Percentiles rank a stretch among this genome's conserved stretches.
These are phyloP conservation scores for Cenopis cana DNA, from an alignment of 2,888 invertebrate species.

Conservation along the genomic window DNA sequence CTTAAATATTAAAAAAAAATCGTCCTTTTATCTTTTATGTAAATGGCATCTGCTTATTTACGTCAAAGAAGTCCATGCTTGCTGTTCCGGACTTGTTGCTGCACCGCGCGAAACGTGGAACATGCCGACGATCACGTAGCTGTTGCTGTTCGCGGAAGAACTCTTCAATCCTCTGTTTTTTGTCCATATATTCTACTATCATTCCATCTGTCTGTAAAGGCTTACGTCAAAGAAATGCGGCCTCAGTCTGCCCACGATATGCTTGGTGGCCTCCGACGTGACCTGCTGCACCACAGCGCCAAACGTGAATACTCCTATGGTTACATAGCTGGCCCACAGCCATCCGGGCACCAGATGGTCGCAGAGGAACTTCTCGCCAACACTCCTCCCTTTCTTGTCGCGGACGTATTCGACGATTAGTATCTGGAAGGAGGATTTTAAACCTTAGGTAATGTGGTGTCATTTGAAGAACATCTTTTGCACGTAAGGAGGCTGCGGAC, in stretches of 20 bases:
- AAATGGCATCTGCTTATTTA: too few relatives aligned
- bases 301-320: constrained; percentile 90
- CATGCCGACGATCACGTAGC: too few relatives aligned
- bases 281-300: constrained; percentile 91
- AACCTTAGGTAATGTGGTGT: not conserved
- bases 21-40: too few relatives aligned
- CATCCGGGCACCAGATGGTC: constrained; percentile 85
- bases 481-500: too few relatives aligned
- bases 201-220: not conserved
- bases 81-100: too few relatives aligned
- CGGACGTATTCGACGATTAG: constrained; percentile 64
- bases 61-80: too few relatives aligned
- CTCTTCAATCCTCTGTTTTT: too few relatives aligned
- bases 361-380: constrained; percentile 67
- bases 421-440: constrained; percentile 57
- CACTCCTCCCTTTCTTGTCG: constrained; percentile 66
- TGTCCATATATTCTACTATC: too few relatives aligned
- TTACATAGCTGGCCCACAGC: constrained; percentile 86
- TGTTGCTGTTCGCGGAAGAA: too few relatives aligned
- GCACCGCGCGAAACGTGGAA: too few relatives aligned
- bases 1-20: too few relatives aligned
- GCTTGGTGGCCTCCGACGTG: constrained; percentile 92
- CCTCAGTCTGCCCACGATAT: constrained; percentile 91
- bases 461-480: too few relatives aligned
- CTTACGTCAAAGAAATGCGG: constrained; percentile 91